Conservation (phyloP, 2,113 vertebrate species). For the Lagopus leucura region DNA sequence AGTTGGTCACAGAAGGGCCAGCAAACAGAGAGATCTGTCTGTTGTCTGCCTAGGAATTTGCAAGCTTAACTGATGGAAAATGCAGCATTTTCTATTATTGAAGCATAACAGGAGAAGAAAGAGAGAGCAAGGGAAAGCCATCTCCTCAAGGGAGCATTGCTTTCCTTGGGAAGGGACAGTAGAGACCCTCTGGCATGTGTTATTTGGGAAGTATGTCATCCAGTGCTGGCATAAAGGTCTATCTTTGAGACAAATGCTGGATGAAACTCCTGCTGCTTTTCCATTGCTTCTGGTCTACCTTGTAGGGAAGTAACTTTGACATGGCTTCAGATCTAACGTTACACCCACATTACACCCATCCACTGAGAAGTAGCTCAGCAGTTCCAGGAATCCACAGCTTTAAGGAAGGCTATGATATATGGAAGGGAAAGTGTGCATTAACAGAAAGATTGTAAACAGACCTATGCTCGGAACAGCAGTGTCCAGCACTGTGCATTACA, state of each 20-base stretch:
- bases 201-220: not conserved
- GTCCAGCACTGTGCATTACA: not conserved
- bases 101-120: not conserved
- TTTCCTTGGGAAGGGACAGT: not conserved
- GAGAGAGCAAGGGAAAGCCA: not conserved
- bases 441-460: not conserved
- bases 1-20: slow-evolving; percentile 31
- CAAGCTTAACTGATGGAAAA: not conserved
- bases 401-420: not conserved
- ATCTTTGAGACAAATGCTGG: not conserved
- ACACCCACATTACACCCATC: not conserved
- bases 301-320: not conserved
- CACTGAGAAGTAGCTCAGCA: not conserved
- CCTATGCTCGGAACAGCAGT: not conserved
- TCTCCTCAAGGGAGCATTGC: not conserved
- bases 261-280: not conserved
- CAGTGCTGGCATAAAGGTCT: not conserved
- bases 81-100: not conserved
- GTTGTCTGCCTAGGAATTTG: not conserved
- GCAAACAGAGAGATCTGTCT: slow-evolving; percentile 7
- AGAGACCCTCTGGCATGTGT: not conserved
- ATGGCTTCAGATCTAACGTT: not conserved
- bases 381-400: not conserved
- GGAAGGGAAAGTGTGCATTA: not conserved
- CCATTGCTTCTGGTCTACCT: not conserved